Evolutionary conservation across 2,888 invertebrate species (phyloP).

Genomic region (Melinaea marsaeus): DNA sequence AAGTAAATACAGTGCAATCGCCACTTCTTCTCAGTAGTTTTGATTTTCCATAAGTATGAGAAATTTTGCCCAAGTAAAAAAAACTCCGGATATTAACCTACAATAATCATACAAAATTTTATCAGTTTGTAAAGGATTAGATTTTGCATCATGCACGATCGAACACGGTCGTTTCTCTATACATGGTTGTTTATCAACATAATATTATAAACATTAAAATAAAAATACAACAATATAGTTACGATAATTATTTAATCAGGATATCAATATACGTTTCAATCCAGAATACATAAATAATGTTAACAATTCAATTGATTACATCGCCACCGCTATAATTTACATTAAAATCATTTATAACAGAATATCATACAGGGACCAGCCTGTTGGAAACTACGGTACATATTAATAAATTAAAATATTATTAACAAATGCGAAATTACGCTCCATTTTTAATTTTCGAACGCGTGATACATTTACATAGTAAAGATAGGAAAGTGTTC

Average conservation of each 20-base stretch:
- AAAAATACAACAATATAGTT: conserved; percentile 39
- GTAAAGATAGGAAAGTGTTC: conserved; percentile 12
- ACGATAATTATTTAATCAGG: conserved; percentile 75
- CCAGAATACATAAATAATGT: conserved; percentile 73
- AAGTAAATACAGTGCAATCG: no score
- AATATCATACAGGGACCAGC: conserved; percentile 63
- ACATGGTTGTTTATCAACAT: no score
- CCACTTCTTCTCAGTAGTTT: no score
- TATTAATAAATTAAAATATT: conserved; percentile 35
- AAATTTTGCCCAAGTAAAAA: no score
- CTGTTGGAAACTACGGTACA: conserved; percentile 45
- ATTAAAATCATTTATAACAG: conserved; percentile 39
- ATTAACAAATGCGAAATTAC: conserved; percentile 32
- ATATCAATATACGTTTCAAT: conserved; percentile 73
- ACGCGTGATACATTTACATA: background rate
- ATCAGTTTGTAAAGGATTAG: no score
- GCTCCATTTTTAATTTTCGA: conserved; percentile 4
- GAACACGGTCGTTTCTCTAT: no score
- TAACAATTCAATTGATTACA: conserved; percentile 72
- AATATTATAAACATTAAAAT: no score
- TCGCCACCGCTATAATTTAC: conserved; percentile 37
- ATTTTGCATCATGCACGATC: no score
- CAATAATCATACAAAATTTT: no score
- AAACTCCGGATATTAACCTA: no score
- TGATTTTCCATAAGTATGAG: no score